Evolutionary conservation across 2,888 invertebrate genomes (phyloP).

Genomic region (Diaprepes abbreviatus): DNA sequence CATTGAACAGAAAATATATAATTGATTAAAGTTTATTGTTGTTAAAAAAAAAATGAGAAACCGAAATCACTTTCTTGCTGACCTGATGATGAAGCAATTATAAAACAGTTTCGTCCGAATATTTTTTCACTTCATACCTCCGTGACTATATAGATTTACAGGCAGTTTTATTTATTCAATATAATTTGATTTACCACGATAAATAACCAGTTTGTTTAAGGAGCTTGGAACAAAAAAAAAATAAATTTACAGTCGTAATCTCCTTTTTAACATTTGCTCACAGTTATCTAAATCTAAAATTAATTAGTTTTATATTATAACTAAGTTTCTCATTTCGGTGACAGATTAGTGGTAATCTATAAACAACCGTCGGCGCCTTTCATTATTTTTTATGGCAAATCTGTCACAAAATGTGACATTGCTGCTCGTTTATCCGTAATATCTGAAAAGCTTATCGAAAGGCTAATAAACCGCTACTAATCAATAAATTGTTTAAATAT

Average conservation of each 20-base stretch:
- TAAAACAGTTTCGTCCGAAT: too few relatives aligned
- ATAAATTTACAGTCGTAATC: background rate
- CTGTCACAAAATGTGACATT: conserved; percentile 27
- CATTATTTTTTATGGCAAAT: conserved; percentile 32
- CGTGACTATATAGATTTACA: too few relatives aligned
- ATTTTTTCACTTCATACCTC: too few relatives aligned
- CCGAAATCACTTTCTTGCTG: too few relatives aligned
- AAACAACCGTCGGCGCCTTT: conserved; percentile 23
- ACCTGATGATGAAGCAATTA: too few relatives aligned
- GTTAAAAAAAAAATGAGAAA: too few relatives aligned
- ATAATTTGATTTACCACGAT: background rate
- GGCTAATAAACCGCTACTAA: conserved; percentile 38
- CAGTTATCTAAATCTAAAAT: conserved; percentile 24
- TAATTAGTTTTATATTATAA: conserved; percentile 20
- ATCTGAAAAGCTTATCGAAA: conserved; percentile 32
- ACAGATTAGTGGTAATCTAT: conserved; percentile 22
- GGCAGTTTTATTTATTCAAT: background rate
- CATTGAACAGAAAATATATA: too few relatives aligned
- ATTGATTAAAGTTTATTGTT: too few relatives aligned
- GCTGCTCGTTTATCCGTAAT: conserved; percentile 23
- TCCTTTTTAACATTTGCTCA: background rate
- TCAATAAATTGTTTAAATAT: conserved; percentile 40
- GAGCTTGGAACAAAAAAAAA: background rate
- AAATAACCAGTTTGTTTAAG: background rate
- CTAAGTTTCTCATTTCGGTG: conserved; percentile 24